Evolutionary conservation across 2,888 invertebrate genomes (phyloP).

Genomic region (Melieria omissa): DNA sequence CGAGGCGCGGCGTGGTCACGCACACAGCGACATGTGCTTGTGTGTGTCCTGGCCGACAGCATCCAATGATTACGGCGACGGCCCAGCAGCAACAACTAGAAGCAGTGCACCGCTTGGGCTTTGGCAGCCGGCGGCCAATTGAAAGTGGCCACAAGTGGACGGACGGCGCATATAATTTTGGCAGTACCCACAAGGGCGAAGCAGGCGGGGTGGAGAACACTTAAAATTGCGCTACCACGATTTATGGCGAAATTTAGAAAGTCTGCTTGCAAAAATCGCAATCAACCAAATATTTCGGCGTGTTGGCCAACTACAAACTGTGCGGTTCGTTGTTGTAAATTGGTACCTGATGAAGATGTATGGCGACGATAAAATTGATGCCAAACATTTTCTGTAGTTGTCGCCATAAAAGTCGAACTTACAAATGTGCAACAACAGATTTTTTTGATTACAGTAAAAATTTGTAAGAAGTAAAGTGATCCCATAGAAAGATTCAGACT

Average conservation of each 20-base stretch:
- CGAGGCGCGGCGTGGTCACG: not conserved
- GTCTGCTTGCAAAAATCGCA: not conserved
- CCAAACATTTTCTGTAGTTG: not conserved
- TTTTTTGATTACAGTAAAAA: not conserved
- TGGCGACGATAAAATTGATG: slow-evolving; percentile 8
- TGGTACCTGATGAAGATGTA: slow-evolving; percentile 7
- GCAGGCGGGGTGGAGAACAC: not conserved
- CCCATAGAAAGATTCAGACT: no score
- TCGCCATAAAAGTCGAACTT: not conserved
- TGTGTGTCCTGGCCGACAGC: slow-evolving; percentile 13
- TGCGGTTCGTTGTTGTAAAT: not conserved
- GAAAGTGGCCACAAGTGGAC: slow-evolving; percentile 9
- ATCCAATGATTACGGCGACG: slow-evolving; percentile 31
- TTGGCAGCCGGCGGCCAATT: slow-evolving; percentile 11
- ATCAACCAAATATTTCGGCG: no score
- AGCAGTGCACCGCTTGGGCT: not conserved
- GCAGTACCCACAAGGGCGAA: not conserved
- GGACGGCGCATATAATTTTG: slow-evolving; percentile 1
- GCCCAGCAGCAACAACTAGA: slow-evolving; percentile 10
- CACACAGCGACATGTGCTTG: not conserved
- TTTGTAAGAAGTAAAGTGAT: no score
- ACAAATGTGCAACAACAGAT: not conserved
- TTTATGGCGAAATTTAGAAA: slow-evolving; percentile 20
- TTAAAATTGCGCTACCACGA: not conserved
- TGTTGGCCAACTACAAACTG: no score